These are phyloP conservation scores for Abramis brama DNA, from an alignment of 2,113 vertebrate genomes.

Conservation along the genomic window DNA sequence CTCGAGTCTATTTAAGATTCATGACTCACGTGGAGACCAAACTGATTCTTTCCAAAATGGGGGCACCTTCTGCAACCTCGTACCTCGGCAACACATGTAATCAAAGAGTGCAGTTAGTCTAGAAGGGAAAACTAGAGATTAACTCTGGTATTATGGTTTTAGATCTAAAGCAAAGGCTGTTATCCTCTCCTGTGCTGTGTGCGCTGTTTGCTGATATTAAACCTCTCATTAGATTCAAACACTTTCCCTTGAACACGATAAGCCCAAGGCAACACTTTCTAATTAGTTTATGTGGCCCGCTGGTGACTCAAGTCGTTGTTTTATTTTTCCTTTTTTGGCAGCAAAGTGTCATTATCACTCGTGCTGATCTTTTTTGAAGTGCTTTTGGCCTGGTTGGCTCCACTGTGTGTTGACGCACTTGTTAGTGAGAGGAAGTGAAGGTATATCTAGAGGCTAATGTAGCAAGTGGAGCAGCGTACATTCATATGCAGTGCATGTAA, in stretches of 20 bases:
- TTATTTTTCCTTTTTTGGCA: slow-evolving; percentile 47
- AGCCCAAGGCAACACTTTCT: slow-evolving; percentile 59
- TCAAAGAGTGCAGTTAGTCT: slow-evolving; percentile 30
- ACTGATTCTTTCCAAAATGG: slow-evolving; percentile 37
- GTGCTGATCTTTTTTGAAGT: slow-evolving; percentile 48
- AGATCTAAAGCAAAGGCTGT: slow-evolving; percentile 44
- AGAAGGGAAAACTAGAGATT: slow-evolving; percentile 40
- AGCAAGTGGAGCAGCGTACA: neutral
- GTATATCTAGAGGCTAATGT: slow-evolving; percentile 40
- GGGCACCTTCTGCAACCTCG: slow-evolving; percentile 3
- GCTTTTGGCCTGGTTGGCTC: slow-evolving; percentile 36
- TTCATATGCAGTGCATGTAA: slow-evolving; percentile 2
- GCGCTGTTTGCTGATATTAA: slow-evolving; percentile 57
- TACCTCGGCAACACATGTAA: slow-evolving; percentile 31
- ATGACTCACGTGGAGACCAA: slow-evolving; percentile 27
- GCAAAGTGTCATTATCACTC: slow-evolving; percentile 55
- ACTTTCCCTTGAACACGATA: slow-evolving; percentile 54
- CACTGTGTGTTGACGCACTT: slow-evolving; percentile 47
- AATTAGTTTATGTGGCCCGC: slow-evolving; percentile 62
- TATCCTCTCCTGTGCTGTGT: slow-evolving; percentile 39
- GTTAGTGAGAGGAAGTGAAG: slow-evolving; percentile 45
- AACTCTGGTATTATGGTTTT: slow-evolving; percentile 27
- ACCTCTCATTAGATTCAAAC: slow-evolving; percentile 58
- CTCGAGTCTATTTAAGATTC: neutral
- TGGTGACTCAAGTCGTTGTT: slow-evolving; percentile 56